Base-by-base conservation (phyloP, 2,797 vertebrate species). In the Salarias fasciatus region DNA sequence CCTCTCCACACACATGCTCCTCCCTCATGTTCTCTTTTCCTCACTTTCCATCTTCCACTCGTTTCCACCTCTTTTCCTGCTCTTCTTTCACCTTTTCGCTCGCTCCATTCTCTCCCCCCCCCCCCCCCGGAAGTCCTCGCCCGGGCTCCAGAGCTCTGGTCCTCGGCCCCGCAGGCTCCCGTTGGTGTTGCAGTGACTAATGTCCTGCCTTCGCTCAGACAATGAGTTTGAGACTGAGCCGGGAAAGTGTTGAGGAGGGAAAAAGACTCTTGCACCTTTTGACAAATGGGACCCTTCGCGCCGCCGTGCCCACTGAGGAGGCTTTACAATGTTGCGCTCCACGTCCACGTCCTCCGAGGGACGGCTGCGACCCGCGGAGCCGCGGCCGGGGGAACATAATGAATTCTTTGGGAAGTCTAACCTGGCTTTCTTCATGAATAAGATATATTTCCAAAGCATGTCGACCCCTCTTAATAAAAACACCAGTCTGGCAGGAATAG, bases 131-230 rank as follows among this genome's bases (percentile, higher is more conserved):
- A 79, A 29, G 67, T 76, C 82, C 85, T 56, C 30, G 56, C 57
- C 49, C 89, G 75, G 83, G 81, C 80, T 79, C 69, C 70, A 60
- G 82, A 83, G 80, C 70, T 8, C 70, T 37, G 84, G 85, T 85
- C 83, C 80, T 87, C 86, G 74, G 83, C 94, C 94, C 95, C 77
- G 85, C 87, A 93, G 95, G 94, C 93, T 94, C 90, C 91, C 72
- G 92, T 89, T 24, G 93, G 94, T 75, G 92, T 93, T 93, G 91
- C 86, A 90, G 92, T 97, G 95, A 99, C 95, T 97, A 97, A 98
- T 97, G 95, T 94, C 93, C 89, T 93, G 93, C 94, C 94, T 91
- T 74, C 50, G 90, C 88, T 89, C 87, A 93, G 95, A 96, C 95
- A 98, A 97, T 96, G 96, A 97, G 94, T 96, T 94, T 94, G 93